phyloP scores from a whole-genome alignment of 2,797 vertebrate genomes.

The Pipistrellus pygmaeus region DNA sequence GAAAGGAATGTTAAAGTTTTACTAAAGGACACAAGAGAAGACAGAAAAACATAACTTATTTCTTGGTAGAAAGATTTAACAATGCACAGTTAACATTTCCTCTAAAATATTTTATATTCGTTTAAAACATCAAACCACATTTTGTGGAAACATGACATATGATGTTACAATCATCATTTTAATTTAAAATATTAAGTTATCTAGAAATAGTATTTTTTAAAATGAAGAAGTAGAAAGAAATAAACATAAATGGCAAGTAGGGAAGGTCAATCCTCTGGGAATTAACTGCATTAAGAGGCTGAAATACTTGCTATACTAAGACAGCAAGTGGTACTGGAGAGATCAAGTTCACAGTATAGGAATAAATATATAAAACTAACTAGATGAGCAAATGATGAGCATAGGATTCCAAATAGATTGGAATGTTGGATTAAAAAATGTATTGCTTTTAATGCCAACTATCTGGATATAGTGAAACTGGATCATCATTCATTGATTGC shows the following conservation, averaged over 20 bases:
- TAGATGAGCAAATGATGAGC: background rate
- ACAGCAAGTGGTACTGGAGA: background rate
- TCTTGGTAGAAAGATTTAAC: slow-evolving; percentile 2
- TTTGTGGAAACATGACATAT: background rate
- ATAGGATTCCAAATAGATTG: background rate
- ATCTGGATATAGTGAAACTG: background rate
- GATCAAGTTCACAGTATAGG: background rate
- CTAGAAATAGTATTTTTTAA: background rate
- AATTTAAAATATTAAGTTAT: background rate
- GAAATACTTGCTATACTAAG: background rate
- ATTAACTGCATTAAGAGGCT: background rate
- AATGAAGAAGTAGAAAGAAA: background rate
- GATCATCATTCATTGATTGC: background rate
- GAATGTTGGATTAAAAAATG: background rate
- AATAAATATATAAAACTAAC: background rate
- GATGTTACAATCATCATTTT: background rate
- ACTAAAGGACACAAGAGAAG: background rate
- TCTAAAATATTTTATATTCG: background rate
- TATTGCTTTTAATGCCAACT: background rate
- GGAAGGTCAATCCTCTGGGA: background rate
- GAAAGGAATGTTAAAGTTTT: slow-evolving; percentile 58
- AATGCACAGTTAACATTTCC: background rate
- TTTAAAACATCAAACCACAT: background rate
- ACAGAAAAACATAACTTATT: background rate
- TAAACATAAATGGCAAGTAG: background rate